Evolutionary conservation across 2,888 invertebrate species (phyloP).

Genomic region (Monoplex corrugatus): DNA sequence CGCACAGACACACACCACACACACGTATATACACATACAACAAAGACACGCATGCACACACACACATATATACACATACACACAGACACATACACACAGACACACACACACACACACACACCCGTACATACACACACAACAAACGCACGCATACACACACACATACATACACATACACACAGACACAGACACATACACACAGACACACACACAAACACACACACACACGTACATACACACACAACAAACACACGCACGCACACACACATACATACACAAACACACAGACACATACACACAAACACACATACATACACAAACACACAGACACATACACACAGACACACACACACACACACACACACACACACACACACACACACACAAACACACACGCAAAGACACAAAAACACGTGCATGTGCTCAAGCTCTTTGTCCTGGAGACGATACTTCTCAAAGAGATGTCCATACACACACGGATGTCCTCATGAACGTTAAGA

Average conservation of each 20-base stretch:
- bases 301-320: neutral
- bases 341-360: slow-evolving; percentile 32
- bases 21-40: too few species aligned
- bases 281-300: slow-evolving; percentile 25
- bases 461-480: too few species aligned
- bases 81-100: too few species aligned
- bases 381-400: slow-evolving; percentile 9
- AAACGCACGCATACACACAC: too few species aligned
- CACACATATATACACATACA: too few species aligned
- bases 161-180: too few species aligned
- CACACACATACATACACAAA: neutral
- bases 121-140: neutral
- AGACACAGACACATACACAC: too few species aligned
- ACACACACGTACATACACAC: neutral
- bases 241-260: neutral
- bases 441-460: too few species aligned
- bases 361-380: slow-evolving; percentile 19
- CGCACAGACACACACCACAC: too few species aligned
- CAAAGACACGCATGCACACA: too few species aligned
- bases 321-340: slow-evolving; percentile 15
- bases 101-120: slow-evolving; percentile 19
- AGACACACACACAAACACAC: slow-evolving; percentile 28
- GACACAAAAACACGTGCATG: slow-evolving; percentile 3
- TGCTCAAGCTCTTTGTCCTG: too few species aligned
- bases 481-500: too few species aligned